phyloP scores from a whole-genome alignment of 2,113 vertebrate species.

The Channa maculata region DNA sequence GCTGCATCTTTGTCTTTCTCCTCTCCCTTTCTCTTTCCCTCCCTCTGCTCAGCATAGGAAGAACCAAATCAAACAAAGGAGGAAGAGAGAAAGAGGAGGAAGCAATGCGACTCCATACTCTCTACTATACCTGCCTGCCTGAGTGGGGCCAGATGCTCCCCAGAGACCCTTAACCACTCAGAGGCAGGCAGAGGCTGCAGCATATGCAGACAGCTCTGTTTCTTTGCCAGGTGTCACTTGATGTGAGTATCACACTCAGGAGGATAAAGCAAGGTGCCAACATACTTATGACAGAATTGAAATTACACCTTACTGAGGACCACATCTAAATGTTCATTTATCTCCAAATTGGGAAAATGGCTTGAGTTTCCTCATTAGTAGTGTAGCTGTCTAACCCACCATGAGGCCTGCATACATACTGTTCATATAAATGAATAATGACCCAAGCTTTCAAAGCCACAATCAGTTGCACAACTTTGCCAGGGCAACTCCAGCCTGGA shows the following conservation, averaged over 20 bases:
- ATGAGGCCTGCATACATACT: conserved; percentile 69
- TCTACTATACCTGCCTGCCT: conserved; percentile 30
- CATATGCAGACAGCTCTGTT: conserved; percentile 16
- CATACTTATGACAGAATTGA: conserved; percentile 43
- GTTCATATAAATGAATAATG: conserved; percentile 74
- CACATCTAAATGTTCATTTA: conserved; percentile 46
- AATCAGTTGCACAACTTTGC: conserved; percentile 37
- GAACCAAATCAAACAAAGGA: conserved; percentile 74
- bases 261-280: conserved; percentile 34
- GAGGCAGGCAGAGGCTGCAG: conserved; percentile 29
- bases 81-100: conserved; percentile 32
- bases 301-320: conserved; percentile 35
- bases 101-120: conserved; percentile 13
- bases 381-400: conserved; percentile 38
- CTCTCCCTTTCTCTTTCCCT: conserved; percentile 28
- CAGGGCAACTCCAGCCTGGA: conserved; percentile 37
- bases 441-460: conserved; percentile 65
- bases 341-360: conserved; percentile 18
- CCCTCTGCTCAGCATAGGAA: conserved; percentile 43
- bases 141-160: conserved; percentile 28
- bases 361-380: conserved; percentile 58
- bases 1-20: conserved; percentile 41
- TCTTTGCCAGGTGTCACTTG: conserved; percentile 32
- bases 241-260: conserved; percentile 8
- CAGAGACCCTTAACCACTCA: conserved; percentile 16